These are phyloP conservation scores for Eleutherodactylus coqui DNA, from an alignment of 2,797 vertebrate genomes.

Conservation along the genomic window DNA sequence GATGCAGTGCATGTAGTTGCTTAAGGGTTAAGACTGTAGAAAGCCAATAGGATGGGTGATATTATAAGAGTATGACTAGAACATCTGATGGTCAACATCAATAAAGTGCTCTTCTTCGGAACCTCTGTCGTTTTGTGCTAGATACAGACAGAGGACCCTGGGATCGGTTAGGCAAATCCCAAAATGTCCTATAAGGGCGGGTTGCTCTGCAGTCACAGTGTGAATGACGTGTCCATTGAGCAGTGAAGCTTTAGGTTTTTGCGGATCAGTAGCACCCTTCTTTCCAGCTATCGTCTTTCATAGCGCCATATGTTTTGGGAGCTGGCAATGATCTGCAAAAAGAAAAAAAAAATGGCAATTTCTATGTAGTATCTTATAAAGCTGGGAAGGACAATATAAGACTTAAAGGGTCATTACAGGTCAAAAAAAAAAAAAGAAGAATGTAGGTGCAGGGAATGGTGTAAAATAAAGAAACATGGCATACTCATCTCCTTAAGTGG, in stretches of 20 bases:
- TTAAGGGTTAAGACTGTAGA: constrained; percentile 36
- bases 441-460: no score
- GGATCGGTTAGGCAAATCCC: constrained; percentile 73
- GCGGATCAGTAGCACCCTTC: constrained; percentile 94
- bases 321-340: constrained; percentile 87
- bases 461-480: no score
- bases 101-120: constrained; percentile 91
- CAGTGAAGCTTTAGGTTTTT: constrained; percentile 66
- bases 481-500: no score
- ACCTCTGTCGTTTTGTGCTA: constrained; percentile 83
- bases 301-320: constrained; percentile 84
- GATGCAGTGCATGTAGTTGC: constrained; percentile 4
- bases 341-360: background rate
- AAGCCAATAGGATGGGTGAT: constrained; percentile 5
- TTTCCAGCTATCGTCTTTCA: constrained; percentile 96
- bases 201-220: constrained; percentile 74
- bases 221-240: constrained; percentile 72
- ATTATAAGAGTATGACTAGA: constrained; percentile 74
- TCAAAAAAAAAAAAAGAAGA: no score
- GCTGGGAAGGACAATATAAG: background rate
- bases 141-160: constrained; percentile 79
- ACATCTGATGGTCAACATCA: constrained; percentile 82
- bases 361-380: background rate
- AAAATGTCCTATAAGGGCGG: constrained; percentile 76
- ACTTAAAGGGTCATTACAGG: no score